Evolutionary conservation across 2,888 invertebrate species (phyloP), one percentile per base, ranked within the genome.

Genomic region (Phaedon cochleariae): DNA sequence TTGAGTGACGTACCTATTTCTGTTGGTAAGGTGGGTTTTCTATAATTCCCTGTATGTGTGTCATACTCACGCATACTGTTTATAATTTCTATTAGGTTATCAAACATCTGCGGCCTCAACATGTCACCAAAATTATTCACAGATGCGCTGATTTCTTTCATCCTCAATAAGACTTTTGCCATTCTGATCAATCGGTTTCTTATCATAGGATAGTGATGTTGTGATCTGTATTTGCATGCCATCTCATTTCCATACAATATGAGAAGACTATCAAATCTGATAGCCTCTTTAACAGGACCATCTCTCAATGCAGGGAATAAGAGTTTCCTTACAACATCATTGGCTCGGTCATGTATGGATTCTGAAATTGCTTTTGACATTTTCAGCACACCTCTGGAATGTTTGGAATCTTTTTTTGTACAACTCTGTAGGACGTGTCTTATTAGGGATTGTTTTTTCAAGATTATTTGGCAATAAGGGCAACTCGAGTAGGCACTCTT

Each of bases 231-330:
- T 54, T 54, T 54, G 12, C 12, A 18, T n/a, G 31, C n/a, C 54
- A 54, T 54, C 31, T 54, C 15, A 10, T 54, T 54, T 9, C 31
- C 54, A 31, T 54, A 54, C 10, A 29, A 9, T 17, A 54, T 31
- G 7, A 54, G 29, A 6, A 54, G 34, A 10, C 18, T 18, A 31
- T 54, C 54, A 34, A 17, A 48, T 17, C 48, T 17, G 10, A 48
- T 48, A 18, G 18, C 48, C 17, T 48, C 48, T 17, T 18, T 48
- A 10, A 48, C 18, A 15, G 48, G 17, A 3, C 48, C 48, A 1
- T 18, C 18, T 48, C 18, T 48, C 10, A 48, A 17, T 15, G 48
- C 15, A 18, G 48, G 48, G 18, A 48, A 48, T 48, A 48, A 10
- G 18, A 18, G 17, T 15, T 48, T 10, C 48, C 18, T 48, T 48